Base-by-base conservation (phyloP, 2,888 invertebrate species). In the Chesias legatella region DNA sequence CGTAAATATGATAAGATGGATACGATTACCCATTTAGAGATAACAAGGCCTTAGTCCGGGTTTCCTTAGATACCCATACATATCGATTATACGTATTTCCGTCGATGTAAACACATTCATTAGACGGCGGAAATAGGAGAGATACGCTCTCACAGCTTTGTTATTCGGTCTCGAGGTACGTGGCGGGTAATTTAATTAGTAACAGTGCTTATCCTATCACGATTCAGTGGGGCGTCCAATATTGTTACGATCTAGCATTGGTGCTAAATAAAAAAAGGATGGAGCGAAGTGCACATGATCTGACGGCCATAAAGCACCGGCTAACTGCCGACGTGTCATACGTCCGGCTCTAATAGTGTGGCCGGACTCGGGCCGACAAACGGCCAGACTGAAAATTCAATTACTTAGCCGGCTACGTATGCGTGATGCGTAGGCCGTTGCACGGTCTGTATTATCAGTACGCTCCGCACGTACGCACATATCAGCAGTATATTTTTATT, bases 341-440 rank as follows among this genome's bases (percentile, higher is more conserved):
- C 59, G 67, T 62, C 67, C 63, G 56, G 66, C 63, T 58, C 56
- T 46, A 60, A 72, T 70, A 70, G 71, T 61, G 66, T 54, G 42
- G 52, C 50, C 50, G 49, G 29, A 55, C 64, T 52, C 61, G 48
- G 59, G 59, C 61, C 65, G 66, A 66, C 65, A 62, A 60, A 40
- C 53, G 57, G 57, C 59, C 63, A 56, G 58, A 60, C 73, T 70
- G 69, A 75, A 81, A 82, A 82, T 81, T 79, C 70, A 82, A 82
- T 83, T 80, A 81, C 78, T 79, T 73, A 75, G 52, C 60, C 61
- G 56, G 55, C 60, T 63, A 61, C 66, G 69, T 74, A 70, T 69
- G 74, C 67, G 69, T 64, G 59, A 56, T 69, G 68, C 68, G 70
- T 72, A 58, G 40, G 33, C 56, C 46, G 56, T 55, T 66, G 63